These are phyloP conservation scores for Pollachius pollachius DNA, from an alignment of 2,113 vertebrate species.

Conservation along the genomic window DNA sequence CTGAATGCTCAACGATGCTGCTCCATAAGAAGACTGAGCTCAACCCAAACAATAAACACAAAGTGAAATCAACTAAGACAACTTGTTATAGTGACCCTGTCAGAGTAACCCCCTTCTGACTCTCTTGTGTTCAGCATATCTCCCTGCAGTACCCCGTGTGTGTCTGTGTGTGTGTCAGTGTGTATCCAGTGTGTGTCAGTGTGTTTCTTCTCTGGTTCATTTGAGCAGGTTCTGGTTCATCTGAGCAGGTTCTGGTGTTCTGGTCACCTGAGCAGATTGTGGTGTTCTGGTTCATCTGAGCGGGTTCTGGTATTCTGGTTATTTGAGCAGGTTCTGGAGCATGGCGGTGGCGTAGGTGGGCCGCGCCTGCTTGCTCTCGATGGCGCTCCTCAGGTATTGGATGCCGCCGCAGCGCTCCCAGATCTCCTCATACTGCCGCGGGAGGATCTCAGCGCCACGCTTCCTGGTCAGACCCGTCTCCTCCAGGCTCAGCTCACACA, in stretches of 20 bases:
- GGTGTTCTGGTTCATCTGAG: too few species aligned
- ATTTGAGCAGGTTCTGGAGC: constrained; percentile 91
- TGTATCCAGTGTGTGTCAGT: neutral
- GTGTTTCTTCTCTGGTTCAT: neutral
- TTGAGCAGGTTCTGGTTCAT: too few species aligned
- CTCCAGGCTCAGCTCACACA: constrained; percentile 98
- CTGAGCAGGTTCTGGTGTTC: too few species aligned
- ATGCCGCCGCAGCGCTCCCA: constrained; percentile 98
- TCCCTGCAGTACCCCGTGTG: neutral
- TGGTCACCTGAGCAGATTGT: too few species aligned
- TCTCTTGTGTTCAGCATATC: neutral
- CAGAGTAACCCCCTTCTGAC: neutral
- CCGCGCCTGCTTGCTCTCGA: constrained; percentile 92
- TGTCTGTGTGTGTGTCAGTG: neutral
- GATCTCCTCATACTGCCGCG: constrained; percentile 94
- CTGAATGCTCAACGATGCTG: constrained; percentile 16
- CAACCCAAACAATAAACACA: constrained; percentile 1
- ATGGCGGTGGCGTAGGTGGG: constrained; percentile 95
- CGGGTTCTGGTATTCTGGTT: neutral
- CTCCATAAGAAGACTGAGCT: constrained; percentile 55
- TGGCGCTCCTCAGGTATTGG: constrained; percentile 93
- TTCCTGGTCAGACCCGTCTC: constrained; percentile 97
- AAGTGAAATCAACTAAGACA: neutral
- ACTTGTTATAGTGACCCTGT: neutral
- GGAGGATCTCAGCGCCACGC: constrained; percentile 92